Conservation (phyloP, 2,113 vertebrate species). For the Indicator indicator region DNA sequence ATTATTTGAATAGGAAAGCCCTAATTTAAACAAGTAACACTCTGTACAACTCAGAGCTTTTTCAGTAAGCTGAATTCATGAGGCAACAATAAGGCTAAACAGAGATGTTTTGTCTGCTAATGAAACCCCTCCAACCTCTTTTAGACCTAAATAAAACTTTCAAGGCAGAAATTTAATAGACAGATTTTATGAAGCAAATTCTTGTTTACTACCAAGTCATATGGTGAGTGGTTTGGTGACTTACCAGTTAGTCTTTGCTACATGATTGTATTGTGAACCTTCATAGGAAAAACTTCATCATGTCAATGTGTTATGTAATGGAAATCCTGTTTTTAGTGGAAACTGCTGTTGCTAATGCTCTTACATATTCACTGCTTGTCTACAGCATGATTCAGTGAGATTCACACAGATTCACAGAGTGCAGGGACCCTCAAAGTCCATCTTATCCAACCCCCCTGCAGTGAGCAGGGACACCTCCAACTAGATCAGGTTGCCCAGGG, state of each 20-base stretch:
- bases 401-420: no score
- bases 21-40: slow-evolving; percentile 36
- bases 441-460: no score
- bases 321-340: not conserved
- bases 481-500: no score
- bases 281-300: not conserved
- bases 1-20: slow-evolving; percentile 18
- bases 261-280: not conserved
- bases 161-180: not conserved
- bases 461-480: no score
- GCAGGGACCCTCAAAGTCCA: no score
- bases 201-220: not conserved
- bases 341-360: not conserved
- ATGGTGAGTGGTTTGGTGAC: not conserved
- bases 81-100: not conserved
- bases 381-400: not conserved
- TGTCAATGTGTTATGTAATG: not conserved
- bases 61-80: not conserved
- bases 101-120: not conserved
- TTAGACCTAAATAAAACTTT: slow-evolving; percentile 13
- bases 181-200: not conserved
- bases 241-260: not conserved
- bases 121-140: not conserved
- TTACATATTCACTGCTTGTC: not conserved
- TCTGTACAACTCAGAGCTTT: slow-evolving; percentile 12